phyloP scores from a whole-genome alignment of 2,797 vertebrate genomes.

The Smutsia temminckii region DNA sequence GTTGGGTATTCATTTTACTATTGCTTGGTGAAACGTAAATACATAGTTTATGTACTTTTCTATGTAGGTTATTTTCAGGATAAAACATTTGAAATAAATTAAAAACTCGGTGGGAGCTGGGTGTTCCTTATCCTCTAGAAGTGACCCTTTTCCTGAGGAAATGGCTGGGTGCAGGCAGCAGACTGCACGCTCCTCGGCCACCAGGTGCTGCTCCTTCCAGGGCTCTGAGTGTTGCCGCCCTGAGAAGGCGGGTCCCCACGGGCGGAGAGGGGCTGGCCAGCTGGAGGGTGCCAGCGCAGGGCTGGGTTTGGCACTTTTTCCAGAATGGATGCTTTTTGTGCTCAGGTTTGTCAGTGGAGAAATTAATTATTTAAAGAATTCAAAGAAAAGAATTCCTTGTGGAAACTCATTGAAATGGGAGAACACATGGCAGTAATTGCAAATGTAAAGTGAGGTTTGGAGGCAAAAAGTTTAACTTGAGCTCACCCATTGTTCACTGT shows the following conservation, averaged over 20 bases:
- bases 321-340: neutral
- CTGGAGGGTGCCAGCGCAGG: too few relatives aligned
- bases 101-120: neutral
- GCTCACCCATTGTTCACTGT: neutral
- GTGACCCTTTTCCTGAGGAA: neutral
- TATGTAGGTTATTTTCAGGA: neutral
- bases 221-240: neutral
- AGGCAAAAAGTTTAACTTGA: neutral
- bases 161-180: neutral
- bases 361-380: neutral
- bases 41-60: neutral
- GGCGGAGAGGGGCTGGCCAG: neutral
- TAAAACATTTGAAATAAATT: neutral
- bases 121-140: neutral
- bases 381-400: neutral
- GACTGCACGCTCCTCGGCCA: too few relatives aligned
- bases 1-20: neutral
- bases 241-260: too few relatives aligned
- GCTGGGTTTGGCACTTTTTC: neutral
- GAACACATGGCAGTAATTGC: neutral
- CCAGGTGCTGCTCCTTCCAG: neutral
- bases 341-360: neutral
- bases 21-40: neutral
- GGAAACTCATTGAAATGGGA: neutral
- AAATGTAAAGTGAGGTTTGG: neutral